phyloP scores from a whole-genome alignment of 2,113 vertebrate species.

The Taxidea taxus region DNA sequence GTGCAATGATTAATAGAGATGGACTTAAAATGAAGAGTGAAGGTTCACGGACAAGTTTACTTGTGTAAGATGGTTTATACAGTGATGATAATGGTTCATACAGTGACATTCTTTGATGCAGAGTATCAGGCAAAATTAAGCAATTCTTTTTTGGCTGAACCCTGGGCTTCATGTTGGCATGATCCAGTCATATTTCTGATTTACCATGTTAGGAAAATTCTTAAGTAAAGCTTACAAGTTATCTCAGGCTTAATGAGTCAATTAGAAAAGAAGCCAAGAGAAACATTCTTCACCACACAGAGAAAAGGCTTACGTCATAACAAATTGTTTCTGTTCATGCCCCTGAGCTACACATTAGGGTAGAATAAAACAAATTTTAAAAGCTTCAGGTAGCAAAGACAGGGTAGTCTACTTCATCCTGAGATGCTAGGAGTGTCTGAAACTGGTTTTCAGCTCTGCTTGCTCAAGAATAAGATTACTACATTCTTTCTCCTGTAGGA shows the following conservation, averaged over 20 bases:
- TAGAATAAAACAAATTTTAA: not conserved
- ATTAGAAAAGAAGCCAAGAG: not conserved
- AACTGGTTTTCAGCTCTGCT: not conserved
- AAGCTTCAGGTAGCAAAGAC: not conserved
- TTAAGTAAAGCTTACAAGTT: conserved; percentile 11
- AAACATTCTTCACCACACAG: not conserved
- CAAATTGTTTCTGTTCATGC: not conserved
- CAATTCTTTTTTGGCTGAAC: conserved; percentile 55
- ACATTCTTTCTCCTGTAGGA: not conserved
- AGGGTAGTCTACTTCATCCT: not conserved
- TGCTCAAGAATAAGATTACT: not conserved
- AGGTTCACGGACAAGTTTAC: conserved; percentile 29
- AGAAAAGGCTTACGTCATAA: not conserved
- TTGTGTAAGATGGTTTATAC: not conserved
- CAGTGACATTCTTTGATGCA: not conserved
- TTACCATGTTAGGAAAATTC: conserved; percentile 51
- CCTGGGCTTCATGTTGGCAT: not conserved
- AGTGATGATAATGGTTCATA: conserved; percentile 56
- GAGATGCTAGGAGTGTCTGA: not conserved
- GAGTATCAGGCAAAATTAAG: conserved; percentile 39
- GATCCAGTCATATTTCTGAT: conserved; percentile 10
- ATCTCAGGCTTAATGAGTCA: not conserved
- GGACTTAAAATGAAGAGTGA: conserved; percentile 55
- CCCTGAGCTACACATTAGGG: not conserved
- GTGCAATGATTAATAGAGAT: conserved; percentile 49